Evolutionary conservation across 2,797 vertebrate genomes (phyloP).

Genomic region (Anableps anableps): DNA sequence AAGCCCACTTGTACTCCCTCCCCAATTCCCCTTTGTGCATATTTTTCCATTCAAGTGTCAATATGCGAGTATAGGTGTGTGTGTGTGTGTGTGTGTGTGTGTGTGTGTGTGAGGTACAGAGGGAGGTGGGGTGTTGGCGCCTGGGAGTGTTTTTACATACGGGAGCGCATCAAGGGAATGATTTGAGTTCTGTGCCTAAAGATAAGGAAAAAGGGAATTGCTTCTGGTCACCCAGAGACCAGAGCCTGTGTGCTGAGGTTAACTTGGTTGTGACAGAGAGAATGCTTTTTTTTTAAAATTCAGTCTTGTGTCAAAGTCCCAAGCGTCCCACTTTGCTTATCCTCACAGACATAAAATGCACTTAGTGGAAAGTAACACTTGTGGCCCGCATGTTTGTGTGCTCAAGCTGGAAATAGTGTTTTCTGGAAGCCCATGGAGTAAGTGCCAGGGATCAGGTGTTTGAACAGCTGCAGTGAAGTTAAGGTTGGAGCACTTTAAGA

Average conservation of each 20-base stretch:
- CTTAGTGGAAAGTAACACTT: background rate
- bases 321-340: conserved; percentile 15
- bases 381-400: background rate
- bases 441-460: conserved; percentile 22
- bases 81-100: conserved; percentile 12
- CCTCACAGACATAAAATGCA: conserved; percentile 16
- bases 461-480: conserved; percentile 42
- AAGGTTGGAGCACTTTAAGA: conserved; percentile 18
- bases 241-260: conserved; percentile 37
- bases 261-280: conserved; percentile 47
- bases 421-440: background rate
- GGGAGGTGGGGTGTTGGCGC: conserved; percentile 23
- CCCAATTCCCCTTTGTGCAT: conserved; percentile 22
- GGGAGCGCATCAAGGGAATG: conserved; percentile 26
- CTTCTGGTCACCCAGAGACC: conserved; percentile 53
- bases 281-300: conserved; percentile 38
- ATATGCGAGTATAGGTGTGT: conserved; percentile 4
- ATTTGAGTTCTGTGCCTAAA: conserved; percentile 34
- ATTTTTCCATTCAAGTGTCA: conserved; percentile 24
- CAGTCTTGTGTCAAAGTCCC: conserved; percentile 34
- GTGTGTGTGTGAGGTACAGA: conserved; percentile 20
- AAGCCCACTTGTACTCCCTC: conserved; percentile 44
- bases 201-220: conserved; percentile 54
- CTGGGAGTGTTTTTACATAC: conserved; percentile 29
- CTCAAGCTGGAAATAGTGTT: conserved; percentile 7